phyloP scores from a whole-genome alignment of 2,888 invertebrate species.

The Meiosimyza platycephala region DNA sequence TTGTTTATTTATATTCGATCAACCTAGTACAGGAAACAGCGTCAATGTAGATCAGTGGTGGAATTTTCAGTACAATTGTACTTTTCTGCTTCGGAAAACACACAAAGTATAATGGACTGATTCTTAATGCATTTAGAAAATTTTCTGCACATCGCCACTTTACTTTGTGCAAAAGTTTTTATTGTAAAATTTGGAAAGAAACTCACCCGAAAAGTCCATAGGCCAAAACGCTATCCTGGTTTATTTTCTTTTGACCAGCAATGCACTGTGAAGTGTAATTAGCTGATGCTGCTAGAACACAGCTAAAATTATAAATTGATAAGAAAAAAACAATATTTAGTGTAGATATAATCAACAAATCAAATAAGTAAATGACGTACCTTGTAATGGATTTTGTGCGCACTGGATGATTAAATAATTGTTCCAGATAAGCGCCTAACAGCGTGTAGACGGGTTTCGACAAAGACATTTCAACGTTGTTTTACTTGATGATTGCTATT shows the following conservation, averaged over 20 bases:
- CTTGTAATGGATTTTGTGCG: conserved; percentile 84
- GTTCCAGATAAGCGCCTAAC: conserved; percentile 78
- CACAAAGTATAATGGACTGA: no score
- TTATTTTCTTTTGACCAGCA: conserved; percentile 73
- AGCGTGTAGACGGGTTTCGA: conserved; percentile 77
- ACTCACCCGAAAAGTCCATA: conserved; percentile 82
- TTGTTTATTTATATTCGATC: no score
- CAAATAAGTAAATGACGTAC: conserved; percentile 68
- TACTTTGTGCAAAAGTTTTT: no score
- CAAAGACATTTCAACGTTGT: conserved; percentile 57
- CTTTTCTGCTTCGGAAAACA: no score
- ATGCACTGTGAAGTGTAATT: conserved; percentile 80
- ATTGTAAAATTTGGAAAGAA: conserved; percentile 55
- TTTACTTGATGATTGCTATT: neutral
- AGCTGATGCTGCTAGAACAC: conserved; percentile 77
- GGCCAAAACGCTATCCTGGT: conserved; percentile 76
- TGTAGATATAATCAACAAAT: conserved; percentile 14
- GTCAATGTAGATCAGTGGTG: no score
- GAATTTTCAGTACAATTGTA: no score
- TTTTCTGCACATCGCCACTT: no score
- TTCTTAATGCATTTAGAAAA: no score
- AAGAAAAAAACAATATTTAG: neutral
- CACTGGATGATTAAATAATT: conserved; percentile 80
- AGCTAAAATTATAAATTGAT: conserved; percentile 69
- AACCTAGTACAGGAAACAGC: no score